Evolutionary conservation across 2,113 vertebrate species (phyloP).

Genomic region (Accipiter virgatus): DNA sequence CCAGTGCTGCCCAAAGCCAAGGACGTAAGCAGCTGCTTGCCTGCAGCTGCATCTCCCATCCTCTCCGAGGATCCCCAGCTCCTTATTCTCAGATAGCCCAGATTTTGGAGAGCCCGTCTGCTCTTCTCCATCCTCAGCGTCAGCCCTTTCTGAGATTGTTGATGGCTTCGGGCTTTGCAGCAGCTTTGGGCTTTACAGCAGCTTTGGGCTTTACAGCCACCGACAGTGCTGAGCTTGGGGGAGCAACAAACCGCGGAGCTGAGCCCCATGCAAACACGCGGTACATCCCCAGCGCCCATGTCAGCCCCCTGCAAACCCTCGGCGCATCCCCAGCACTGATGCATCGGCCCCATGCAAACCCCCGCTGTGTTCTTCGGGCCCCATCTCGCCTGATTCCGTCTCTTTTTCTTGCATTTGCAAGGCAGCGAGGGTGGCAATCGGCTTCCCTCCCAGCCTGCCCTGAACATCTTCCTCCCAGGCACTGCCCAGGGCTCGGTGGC

Average conservation of each 20-base stretch:
- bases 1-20: neutral
- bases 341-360: neutral
- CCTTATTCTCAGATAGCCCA: neutral
- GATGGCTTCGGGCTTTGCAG: neutral
- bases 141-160: neutral
- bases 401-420: neutral
- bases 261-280: neutral
- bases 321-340: neutral
- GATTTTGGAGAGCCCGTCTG: neutral
- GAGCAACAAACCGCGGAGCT: neutral
- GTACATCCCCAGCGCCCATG: rapidly evolving
- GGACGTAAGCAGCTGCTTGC: neutral
- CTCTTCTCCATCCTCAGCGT: neutral
- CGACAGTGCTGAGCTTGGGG: rapidly evolving
- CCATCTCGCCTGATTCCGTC: neutral
- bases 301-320: neutral
- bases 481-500: neutral
- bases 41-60: neutral
- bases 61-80: neutral
- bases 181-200: neutral
- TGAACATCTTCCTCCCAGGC: neutral
- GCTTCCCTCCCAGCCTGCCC: neutral
- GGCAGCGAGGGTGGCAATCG: rapidly evolving
- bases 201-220: neutral
- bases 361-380: rapidly evolving